Evolutionary conservation across 2,888 invertebrate genomes (phyloP), one percentile per base, ranked within the genome.

Genomic region (Drosophila borborema): DNA sequence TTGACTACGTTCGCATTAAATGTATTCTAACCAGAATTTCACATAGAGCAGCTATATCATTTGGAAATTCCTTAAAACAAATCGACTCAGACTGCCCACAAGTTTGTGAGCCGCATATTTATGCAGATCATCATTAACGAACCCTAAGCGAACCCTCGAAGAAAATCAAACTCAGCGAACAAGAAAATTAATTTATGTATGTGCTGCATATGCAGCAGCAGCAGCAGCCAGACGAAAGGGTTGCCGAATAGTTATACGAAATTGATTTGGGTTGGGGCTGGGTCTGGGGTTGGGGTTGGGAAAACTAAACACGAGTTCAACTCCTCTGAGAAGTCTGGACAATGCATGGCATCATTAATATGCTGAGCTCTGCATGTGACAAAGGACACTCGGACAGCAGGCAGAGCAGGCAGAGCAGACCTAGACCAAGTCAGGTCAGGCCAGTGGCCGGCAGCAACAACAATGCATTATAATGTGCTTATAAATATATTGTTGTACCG

Each of bases 111-210:
- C 60, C 63, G 46, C 63, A 63, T 64, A 74, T 83, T 89, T 77
- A 74, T 82, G 80, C 80, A 76, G 89, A 89, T 89, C 85, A 86
- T 89, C 85, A 86, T 86, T 86, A 86, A 89, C 87, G 73, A 63
- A 60, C 56, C 60, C 65, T 41, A 66, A 54, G 31, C 53, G 56
- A 74, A 64, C 79, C 79, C 74, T 74, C 63, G 16, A 68, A 74
- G 68, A 67, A 81, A 82, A 78, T 86, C 82, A 68, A 85, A 76
- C 81, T 79, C 86, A 87, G 74, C 86, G 83, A 86, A 86, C 83
- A 86, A 86, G 89, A 87, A 87, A 87, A 90, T 90, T 88, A 86
- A 87, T 90, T 90, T 89, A 85, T 89, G 79, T 89, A 84, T 85
- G 81, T 82, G 72, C 75, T 82, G 72, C 75, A 74, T 69, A 72